phyloP scores from a whole-genome alignment of 2,113 vertebrate species.

The Notothenia coriiceps region DNA sequence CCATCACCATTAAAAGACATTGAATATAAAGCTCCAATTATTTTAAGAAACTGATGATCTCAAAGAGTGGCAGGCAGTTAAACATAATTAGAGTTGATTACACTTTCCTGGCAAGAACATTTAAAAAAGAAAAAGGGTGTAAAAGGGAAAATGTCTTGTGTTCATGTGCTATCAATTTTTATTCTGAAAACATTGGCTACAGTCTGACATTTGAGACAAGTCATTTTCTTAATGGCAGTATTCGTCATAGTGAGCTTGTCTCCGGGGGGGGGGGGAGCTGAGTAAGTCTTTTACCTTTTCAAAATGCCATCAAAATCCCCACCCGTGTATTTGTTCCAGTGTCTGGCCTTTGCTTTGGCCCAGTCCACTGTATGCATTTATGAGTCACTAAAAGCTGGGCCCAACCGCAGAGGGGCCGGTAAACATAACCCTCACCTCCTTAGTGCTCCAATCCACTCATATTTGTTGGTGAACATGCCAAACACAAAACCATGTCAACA shows the following conservation, averaged over 20 bases:
- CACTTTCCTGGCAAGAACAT: slow-evolving; percentile 67
- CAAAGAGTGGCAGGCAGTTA: slow-evolving; percentile 72
- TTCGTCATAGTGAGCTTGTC: slow-evolving; percentile 66
- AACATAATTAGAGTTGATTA: slow-evolving; percentile 76
- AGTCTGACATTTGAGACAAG: slow-evolving; percentile 79
- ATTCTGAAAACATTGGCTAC: slow-evolving; percentile 65
- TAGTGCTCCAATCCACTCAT: slow-evolving; percentile 5
- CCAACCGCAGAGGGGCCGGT: slow-evolving; percentile 41
- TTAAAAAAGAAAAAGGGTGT: slow-evolving; percentile 24
- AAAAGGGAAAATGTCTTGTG: slow-evolving; percentile 62
- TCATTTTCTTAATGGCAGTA: slow-evolving; percentile 77
- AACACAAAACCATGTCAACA: slow-evolving; percentile 19
- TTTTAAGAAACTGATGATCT: slow-evolving; percentile 63
- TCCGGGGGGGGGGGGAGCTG: slow-evolving; percentile 12
- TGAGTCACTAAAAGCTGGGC: slow-evolving; percentile 43
- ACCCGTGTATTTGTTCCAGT: slow-evolving; percentile 36
- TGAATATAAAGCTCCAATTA: slow-evolving; percentile 66
- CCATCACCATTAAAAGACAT: slow-evolving; percentile 40
- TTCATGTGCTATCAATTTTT: slow-evolving; percentile 72
- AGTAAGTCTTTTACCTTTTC: slow-evolving; percentile 65
- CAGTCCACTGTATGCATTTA: slow-evolving; percentile 29
- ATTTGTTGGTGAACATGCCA: slow-evolving; percentile 32
- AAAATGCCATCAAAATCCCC: slow-evolving; percentile 65
- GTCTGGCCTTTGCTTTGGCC: slow-evolving; percentile 39
- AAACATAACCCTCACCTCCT: slow-evolving; percentile 46